Conservation (phyloP, 1,140 invertebrate genomes). For the Caenorhabditis latens region DNA sequence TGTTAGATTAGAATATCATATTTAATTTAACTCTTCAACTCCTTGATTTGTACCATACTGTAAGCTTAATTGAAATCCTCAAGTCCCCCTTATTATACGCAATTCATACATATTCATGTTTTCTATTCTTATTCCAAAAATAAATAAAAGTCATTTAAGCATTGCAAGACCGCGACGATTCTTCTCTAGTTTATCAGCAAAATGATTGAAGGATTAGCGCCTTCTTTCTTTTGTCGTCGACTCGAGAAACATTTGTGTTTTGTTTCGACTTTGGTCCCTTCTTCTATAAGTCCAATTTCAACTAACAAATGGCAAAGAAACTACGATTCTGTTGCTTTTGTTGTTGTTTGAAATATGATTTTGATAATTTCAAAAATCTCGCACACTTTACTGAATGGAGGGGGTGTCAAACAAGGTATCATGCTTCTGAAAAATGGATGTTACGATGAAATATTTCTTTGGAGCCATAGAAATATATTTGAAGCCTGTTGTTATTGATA, state of each 20-base stretch:
- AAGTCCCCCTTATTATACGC: background rate
- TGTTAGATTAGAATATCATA: no score
- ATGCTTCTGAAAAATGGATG: background rate
- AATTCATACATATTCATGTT: background rate
- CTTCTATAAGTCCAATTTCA: background rate
- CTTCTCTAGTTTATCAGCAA: constrained; percentile 15
- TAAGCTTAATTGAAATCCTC: background rate
- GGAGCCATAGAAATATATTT: no score
- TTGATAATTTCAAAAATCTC: background rate
- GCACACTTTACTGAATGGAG: no score
- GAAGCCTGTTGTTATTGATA: no score
- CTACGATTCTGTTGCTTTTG: background rate
- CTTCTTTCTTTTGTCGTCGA: constrained; percentile 12
- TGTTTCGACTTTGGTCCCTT: constrained; percentile 33
- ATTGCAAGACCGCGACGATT: constrained; percentile 21
- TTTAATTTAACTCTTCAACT: no score
- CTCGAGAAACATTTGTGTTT: constrained; percentile 20
- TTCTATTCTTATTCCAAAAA: background rate
- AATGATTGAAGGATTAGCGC: constrained; percentile 33
- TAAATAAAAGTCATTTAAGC: constrained; percentile 10
- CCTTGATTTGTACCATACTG: no score
- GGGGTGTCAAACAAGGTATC: background rate
- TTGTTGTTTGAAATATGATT: background rate
- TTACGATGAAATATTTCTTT: background rate
- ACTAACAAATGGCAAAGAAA: background rate